Conservation (phyloP, 2,797 vertebrate genomes). For the Gymnoscopelus microlampas region DNA sequence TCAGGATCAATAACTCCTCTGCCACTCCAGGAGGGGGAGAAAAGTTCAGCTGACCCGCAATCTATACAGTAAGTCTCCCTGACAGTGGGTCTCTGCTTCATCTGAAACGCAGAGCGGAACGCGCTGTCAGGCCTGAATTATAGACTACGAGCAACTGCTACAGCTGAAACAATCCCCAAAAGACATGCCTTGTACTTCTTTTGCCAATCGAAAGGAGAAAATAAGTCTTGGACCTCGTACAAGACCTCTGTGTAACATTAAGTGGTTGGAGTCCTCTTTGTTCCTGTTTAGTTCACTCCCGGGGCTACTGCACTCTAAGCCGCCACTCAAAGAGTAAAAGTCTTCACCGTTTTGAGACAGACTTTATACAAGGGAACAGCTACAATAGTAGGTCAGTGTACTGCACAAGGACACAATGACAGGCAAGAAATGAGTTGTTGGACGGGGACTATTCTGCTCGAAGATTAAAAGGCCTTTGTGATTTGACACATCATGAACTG, state of each 20-base stretch:
- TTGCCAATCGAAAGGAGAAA: constrained; percentile 8
- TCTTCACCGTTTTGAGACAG: too few species aligned
- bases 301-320: background rate
- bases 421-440: too few species aligned
- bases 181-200: constrained; percentile 22
- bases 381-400: background rate
- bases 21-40: constrained; percentile 59
- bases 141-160: constrained; percentile 38
- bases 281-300: background rate
- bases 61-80: constrained; percentile 64
- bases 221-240: background rate
- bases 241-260: constrained; percentile 18
- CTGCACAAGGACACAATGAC: constrained; percentile 13
- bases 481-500: constrained; percentile 54
- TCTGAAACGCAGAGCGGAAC: constrained; percentile 59
- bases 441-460: background rate
- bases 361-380: too few species aligned
- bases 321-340: too few species aligned
- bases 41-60: constrained; percentile 73
- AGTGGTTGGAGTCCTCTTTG: constrained; percentile 15
- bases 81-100: constrained; percentile 58
- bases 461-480: constrained; percentile 47
- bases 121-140: constrained; percentile 61
- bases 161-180: constrained; percentile 31
- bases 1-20: constrained; percentile 71